These are phyloP conservation scores for Lates japonicus DNA, from an alignment of 2,797 vertebrate species.

Conservation along the genomic window DNA sequence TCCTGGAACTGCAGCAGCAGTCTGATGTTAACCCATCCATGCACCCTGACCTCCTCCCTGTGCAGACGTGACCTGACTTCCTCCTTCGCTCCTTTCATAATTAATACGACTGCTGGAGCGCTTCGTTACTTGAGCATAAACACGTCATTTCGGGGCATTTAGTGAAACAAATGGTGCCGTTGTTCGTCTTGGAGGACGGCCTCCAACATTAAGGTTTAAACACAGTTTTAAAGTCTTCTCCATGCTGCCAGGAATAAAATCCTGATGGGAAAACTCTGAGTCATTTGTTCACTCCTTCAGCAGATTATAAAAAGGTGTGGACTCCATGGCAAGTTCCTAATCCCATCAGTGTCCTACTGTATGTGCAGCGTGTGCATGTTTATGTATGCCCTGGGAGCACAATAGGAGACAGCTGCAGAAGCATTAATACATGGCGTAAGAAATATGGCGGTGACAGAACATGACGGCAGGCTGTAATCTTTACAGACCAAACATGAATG, in stretches of 20 bases:
- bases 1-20: too few species aligned
- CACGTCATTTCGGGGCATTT: neutral
- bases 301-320: too few species aligned
- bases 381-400: neutral
- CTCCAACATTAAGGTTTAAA: neutral
- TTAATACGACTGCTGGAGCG: neutral
- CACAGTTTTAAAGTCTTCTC: neutral
- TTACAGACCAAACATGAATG: conserved; percentile 41
- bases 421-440: conserved; percentile 13
- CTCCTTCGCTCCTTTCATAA: neutral
- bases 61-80: neutral
- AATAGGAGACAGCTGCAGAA: conserved; percentile 5
- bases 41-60: too few species aligned
- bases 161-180: neutral
- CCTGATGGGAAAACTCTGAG: too few species aligned
- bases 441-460: conserved; percentile 11
- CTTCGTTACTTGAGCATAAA: neutral
- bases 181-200: neutral
- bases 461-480: conserved; percentile 52
- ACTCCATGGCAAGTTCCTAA: too few species aligned
- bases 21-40: too few species aligned
- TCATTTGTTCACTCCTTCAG: too few species aligned
- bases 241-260: too few species aligned
- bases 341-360: neutral
- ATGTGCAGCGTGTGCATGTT: conserved; percentile 9